Conservation (phyloP, 2,797 vertebrate genomes). For the Artibeus jamaicensis region DNA sequence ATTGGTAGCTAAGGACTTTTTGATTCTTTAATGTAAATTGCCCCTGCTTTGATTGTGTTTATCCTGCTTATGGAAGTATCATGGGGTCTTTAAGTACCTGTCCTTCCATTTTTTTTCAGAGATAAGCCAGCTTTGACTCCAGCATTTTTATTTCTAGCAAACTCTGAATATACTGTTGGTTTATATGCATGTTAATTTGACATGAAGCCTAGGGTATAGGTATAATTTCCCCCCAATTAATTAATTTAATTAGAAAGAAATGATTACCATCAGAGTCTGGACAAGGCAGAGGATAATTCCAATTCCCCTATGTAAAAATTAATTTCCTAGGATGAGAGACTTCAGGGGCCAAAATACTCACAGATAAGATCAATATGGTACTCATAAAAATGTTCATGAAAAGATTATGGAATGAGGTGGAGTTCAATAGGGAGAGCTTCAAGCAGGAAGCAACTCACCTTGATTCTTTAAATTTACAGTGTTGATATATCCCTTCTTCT, state of each 20-base stretch:
- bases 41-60: not conserved
- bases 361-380: not conserved
- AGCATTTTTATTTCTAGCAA: not conserved
- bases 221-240: not conserved
- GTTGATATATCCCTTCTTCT: not conserved
- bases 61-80: not conserved
- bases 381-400: not conserved
- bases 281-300: not conserved
- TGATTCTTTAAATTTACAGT: not conserved
- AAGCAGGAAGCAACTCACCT: not conserved
- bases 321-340: not conserved
- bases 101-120: not conserved
- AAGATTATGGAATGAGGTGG: not conserved
- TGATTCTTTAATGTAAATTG: not conserved
- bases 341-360: not conserved
- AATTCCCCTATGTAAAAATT: not conserved
- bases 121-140: not conserved
- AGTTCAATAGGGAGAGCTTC: not conserved
- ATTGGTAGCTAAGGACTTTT: not conserved
- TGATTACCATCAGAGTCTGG: not conserved
- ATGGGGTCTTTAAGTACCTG: not conserved
- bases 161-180: not conserved
- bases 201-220: not conserved
- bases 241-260: not conserved
- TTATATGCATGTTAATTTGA: not conserved